A percentile compares a stretch with the other conserved stretches of the same genome.
Conservation (phyloP, 2,797 vertebrate species). For the Pangasius larnaudii region DNA sequence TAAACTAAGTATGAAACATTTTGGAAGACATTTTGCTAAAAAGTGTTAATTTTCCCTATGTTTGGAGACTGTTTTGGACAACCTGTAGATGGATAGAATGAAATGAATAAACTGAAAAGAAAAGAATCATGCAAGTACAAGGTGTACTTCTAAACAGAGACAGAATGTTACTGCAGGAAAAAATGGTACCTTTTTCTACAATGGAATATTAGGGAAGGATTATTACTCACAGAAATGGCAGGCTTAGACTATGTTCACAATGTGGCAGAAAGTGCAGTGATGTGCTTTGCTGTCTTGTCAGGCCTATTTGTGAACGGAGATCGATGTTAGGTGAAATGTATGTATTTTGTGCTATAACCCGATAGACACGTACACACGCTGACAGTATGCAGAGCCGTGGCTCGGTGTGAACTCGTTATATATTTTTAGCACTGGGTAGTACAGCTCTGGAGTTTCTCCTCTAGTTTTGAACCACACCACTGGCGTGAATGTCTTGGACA, state of each 20-base stretch:
- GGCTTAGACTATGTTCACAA: background rate
- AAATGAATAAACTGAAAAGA: background rate
- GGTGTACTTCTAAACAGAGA: background rate
- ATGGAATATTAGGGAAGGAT: background rate
- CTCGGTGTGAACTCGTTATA: background rate
- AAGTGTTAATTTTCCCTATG: no score
- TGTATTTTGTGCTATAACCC: background rate
- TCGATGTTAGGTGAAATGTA: background rate
- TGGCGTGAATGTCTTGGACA: background rate
- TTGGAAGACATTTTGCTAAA: no score
- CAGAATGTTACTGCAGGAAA: background rate
- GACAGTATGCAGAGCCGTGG: background rate
- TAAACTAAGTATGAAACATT: no score
- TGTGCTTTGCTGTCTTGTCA: background rate
- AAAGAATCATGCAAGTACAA: slow-evolving; percentile 15
- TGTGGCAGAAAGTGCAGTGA: background rate
- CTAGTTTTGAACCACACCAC: background rate
- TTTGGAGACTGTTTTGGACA: no score
- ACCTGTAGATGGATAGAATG: slow-evolving; percentile 11
- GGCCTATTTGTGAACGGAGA: background rate
- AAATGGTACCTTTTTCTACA: background rate
- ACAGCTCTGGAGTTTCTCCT: background rate
- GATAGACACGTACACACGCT: background rate
- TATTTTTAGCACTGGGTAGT: background rate
- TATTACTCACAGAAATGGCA: background rate